Evolutionary conservation across 2,797 vertebrate species (phyloP).

Genomic region (Clamator glandarius): DNA sequence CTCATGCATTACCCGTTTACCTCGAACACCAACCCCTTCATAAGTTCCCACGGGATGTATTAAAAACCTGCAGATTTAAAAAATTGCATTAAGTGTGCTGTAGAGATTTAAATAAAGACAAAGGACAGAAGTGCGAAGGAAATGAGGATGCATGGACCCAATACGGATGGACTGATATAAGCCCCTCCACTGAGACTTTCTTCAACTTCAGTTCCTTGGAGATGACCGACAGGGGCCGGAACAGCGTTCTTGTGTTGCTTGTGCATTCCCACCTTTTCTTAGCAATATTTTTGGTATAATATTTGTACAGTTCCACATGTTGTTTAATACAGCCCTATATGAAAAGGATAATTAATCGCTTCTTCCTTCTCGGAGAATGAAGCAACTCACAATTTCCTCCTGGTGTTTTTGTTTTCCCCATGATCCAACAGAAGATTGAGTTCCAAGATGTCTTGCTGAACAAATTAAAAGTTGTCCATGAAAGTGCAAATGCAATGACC

Average conservation of each 20-base stretch:
- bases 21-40: constrained; percentile 70
- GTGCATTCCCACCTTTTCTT: constrained; percentile 79
- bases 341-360: constrained; percentile 78
- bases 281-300: constrained; percentile 86
- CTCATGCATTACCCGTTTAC: constrained; percentile 75
- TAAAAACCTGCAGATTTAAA: constrained; percentile 81
- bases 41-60: constrained; percentile 76
- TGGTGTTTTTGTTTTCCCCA: constrained; percentile 79
- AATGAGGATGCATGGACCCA: constrained; percentile 79
- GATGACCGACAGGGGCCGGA: constrained; percentile 78
- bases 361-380: constrained; percentile 76
- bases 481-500: constrained; percentile 89
- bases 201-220: constrained; percentile 77
- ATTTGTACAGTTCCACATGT: constrained; percentile 87
- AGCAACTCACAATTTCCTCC: constrained; percentile 76
- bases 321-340: constrained; percentile 85
- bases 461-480: constrained; percentile 89
- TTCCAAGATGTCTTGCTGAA: constrained; percentile 88
- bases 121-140: constrained; percentile 74
- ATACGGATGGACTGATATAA: constrained; percentile 70
- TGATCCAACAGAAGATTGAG: constrained; percentile 86
- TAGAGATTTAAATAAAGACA: constrained; percentile 72
- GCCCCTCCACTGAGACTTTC: constrained; percentile 76
- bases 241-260: constrained; percentile 77
- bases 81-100: constrained; percentile 83